phyloP scores from a whole-genome alignment of 2,888 invertebrate genomes.

The Platycnemis pennipes region DNA sequence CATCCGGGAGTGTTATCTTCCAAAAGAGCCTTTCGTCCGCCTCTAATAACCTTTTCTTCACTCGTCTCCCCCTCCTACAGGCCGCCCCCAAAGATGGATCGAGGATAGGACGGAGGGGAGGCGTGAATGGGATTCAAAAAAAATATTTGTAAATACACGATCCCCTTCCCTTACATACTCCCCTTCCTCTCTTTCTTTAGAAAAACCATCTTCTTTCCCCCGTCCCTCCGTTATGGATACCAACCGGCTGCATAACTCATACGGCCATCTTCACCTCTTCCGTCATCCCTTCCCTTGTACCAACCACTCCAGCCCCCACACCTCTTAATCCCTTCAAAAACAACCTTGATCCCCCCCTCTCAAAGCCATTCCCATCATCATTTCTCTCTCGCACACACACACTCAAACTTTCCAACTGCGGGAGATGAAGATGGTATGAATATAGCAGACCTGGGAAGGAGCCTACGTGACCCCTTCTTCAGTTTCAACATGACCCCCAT shows the following conservation, averaged over 20 bases:
- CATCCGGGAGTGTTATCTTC: slow-evolving; percentile 6
- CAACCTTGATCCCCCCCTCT: background rate
- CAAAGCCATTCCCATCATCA: background rate
- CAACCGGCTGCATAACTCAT: slow-evolving; percentile 59
- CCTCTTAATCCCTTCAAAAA: slow-evolving; percentile 26
- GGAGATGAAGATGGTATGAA: background rate
- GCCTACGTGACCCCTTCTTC: background rate
- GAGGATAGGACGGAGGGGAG: slow-evolving; percentile 4
- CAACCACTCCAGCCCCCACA: background rate
- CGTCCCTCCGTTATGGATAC: slow-evolving; percentile 17
- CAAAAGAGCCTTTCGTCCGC: slow-evolving; percentile 34
- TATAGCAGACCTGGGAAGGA: background rate
- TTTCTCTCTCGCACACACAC: background rate
- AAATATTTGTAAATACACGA: slow-evolving; percentile 61
- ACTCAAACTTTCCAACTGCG: background rate
- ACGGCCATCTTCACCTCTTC: slow-evolving; percentile 19
- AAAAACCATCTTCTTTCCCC: background rate
- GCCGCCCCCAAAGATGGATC: background rate
- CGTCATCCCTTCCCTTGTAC: background rate
- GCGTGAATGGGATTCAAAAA: slow-evolving; percentile 54
- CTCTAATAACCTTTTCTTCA: slow-evolving; percentile 52
- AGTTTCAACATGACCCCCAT: slow-evolving; percentile 3
- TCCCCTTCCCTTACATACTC: background rate
- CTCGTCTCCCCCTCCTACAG: background rate
- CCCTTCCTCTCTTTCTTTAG: background rate